A percentile compares a stretch with the other conserved stretches of the same genome.
phyloP scores from a whole-genome alignment of 2,797 vertebrate species.

The Pelobates cultripes region DNA sequence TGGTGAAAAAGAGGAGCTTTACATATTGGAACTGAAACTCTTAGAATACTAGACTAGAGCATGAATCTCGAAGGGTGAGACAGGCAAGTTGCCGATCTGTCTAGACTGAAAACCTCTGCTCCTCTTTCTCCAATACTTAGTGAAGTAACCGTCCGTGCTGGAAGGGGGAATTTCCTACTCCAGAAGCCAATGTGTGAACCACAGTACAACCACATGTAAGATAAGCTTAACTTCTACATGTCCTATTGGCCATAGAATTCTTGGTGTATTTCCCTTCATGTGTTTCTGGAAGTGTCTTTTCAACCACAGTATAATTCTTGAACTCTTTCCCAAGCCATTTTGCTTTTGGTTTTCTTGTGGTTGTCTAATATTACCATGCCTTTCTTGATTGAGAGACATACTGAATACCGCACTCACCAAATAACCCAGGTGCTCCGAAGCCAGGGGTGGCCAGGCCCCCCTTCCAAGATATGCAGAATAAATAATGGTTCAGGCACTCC shows the following conservation, averaged over 20 bases:
- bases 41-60: too few relatives aligned
- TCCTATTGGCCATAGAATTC: slow-evolving; percentile 20
- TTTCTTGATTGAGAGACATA: too few relatives aligned
- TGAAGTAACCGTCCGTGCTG: neutral
- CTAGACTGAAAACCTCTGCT: neutral
- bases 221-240: slow-evolving; percentile 3
- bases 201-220: slow-evolving; percentile 8
- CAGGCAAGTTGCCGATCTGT: neutral
- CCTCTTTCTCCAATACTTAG: neutral
- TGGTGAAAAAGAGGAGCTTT: too few relatives aligned
- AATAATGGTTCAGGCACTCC: too few relatives aligned
- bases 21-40: too few relatives aligned
- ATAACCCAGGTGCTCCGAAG: too few relatives aligned
- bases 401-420: too few relatives aligned
- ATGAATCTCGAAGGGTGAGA: too few relatives aligned
- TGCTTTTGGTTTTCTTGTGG: neutral
- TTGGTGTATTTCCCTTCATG: slow-evolving; percentile 8
- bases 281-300: slow-evolving; percentile 14
- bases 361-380: neutral
- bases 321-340: neutral
- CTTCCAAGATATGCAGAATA: too few relatives aligned
- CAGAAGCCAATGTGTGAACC: slow-evolving; percentile 25
- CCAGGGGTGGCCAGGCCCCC: too few relatives aligned
- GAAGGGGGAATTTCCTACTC: slow-evolving; percentile 15
- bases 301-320: slow-evolving; percentile 32